Evolutionary conservation across 2,113 vertebrate genomes (phyloP).

Genomic region (Macquaria ambigua): DNA sequence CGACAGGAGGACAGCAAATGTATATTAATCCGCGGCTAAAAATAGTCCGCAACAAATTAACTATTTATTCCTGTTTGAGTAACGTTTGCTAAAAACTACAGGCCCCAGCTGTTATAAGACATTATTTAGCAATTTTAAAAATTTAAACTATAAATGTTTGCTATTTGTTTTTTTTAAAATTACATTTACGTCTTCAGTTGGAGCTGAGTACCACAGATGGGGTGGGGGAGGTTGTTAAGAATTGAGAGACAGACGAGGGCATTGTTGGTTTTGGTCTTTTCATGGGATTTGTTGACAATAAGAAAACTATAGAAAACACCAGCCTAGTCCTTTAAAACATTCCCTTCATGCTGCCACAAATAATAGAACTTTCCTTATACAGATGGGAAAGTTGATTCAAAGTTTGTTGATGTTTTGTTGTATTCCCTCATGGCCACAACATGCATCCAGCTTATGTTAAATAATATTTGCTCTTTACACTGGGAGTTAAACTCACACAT

Average conservation of each 20-base stretch:
- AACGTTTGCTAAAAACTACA: not conserved
- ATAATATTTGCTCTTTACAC: slow-evolving; percentile 73
- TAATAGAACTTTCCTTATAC: not conserved
- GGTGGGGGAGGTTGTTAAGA: not conserved
- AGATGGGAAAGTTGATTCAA: slow-evolving; percentile 10
- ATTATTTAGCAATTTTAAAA: not conserved
- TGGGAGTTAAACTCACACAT: slow-evolving; percentile 49
- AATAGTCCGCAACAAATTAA: not conserved
- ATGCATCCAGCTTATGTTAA: slow-evolving; percentile 50
- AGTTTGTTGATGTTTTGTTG: slow-evolving; percentile 26
- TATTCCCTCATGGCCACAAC: slow-evolving; percentile 32
- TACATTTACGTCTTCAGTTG: not conserved
- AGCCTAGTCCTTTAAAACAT: not conserved
- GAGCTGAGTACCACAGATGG: not conserved
- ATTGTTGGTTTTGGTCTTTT: not conserved
- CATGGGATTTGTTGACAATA: not conserved
- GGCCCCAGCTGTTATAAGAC: not conserved
- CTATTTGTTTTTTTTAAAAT: not conserved
- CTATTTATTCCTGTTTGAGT: not conserved
- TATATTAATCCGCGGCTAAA: not conserved
- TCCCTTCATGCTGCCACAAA: not conserved
- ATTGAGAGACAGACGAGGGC: not conserved
- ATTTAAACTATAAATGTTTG: not conserved
- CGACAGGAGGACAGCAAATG: not conserved
- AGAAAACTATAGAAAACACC: not conserved